A percentile compares a stretch with the other conserved stretches of the same genome.
Evolutionary conservation across 1,140 invertebrate genomes (phyloP).

Genomic region (Onthophagus taurus): DNA sequence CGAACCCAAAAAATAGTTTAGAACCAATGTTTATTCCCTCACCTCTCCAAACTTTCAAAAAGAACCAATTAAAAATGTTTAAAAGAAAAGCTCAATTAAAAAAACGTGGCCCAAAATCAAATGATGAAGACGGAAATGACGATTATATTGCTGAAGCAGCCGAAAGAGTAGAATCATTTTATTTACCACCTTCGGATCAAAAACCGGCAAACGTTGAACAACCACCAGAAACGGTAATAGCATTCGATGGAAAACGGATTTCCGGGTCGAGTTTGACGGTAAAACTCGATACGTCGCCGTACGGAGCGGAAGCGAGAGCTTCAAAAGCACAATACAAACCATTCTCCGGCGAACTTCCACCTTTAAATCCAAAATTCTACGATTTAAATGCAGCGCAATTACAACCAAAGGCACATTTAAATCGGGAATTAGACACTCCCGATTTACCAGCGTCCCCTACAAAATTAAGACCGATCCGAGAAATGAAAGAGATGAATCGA

Average conservation of each 20-base stretch:
- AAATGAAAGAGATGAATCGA: constrained; percentile 8
- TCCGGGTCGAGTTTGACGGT: constrained; percentile 52
- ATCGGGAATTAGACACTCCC: constrained; percentile 29
- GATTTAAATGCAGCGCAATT: constrained; percentile 31
- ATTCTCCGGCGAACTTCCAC: constrained; percentile 60
- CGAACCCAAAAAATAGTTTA: constrained; percentile 47
- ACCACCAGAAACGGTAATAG: constrained; percentile 47
- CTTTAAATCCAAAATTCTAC: constrained; percentile 36
- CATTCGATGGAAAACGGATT: constrained; percentile 63
- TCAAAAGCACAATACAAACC: constrained; percentile 56
- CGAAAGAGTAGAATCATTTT: constrained; percentile 56
- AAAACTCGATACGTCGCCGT: constrained; percentile 38
- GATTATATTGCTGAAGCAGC: constrained; percentile 52
- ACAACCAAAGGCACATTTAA: constrained; percentile 21
- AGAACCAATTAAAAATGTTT: constrained; percentile 8
- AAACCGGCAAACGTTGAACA: constrained; percentile 38
- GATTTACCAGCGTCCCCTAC: constrained; percentile 19
- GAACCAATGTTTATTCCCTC: constrained; percentile 68
- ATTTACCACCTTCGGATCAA: constrained; percentile 48
- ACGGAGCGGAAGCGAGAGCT: constrained; percentile 31
- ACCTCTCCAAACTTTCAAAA: constrained; percentile 43
- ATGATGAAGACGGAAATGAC: constrained; percentile 20
- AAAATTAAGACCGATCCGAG: constrained; percentile 22
- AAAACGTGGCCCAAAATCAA: constrained; percentile 21
- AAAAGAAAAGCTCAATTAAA: constrained; percentile 36